These are phyloP conservation scores for Parus major DNA, from an alignment of 2,113 vertebrate species.

Conservation along the genomic window DNA sequence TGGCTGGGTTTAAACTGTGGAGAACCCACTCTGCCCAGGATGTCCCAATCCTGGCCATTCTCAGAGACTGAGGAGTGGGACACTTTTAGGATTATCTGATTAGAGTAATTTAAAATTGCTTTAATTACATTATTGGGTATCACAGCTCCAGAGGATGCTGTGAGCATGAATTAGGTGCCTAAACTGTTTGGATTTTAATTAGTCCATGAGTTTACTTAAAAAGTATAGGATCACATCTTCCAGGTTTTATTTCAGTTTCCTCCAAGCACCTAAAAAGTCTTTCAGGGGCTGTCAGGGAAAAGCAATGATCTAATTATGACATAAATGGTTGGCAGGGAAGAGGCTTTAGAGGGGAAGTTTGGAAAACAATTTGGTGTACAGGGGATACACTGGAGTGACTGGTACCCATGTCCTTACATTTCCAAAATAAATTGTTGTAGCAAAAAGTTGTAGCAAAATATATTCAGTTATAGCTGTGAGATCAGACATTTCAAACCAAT, in stretches of 20 bases:
- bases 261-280: neutral
- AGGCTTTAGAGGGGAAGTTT: neutral
- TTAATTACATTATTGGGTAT: neutral
- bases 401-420: neutral
- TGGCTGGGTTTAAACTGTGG: fast-evolving
- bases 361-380: neutral
- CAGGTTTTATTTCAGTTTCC: neutral
- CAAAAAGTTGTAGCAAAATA: neutral
- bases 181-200: constrained; percentile 17
- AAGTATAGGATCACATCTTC: neutral
- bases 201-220: neutral
- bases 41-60: neutral
- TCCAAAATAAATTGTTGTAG: neutral
- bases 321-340: neutral
- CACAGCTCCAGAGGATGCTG: neutral
- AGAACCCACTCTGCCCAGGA: neutral
- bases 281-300: neutral
- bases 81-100: constrained; percentile 18
- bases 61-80: neutral
- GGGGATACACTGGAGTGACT: neutral
- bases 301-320: neutral
- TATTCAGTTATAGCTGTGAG: neutral
- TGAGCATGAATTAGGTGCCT: constrained; percentile 36
- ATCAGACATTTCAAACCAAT: neutral
- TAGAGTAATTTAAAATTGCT: constrained; percentile 19